Conservation (phyloP, 2,888 invertebrate genomes). For the Dyspetes luteomarginatus region DNA sequence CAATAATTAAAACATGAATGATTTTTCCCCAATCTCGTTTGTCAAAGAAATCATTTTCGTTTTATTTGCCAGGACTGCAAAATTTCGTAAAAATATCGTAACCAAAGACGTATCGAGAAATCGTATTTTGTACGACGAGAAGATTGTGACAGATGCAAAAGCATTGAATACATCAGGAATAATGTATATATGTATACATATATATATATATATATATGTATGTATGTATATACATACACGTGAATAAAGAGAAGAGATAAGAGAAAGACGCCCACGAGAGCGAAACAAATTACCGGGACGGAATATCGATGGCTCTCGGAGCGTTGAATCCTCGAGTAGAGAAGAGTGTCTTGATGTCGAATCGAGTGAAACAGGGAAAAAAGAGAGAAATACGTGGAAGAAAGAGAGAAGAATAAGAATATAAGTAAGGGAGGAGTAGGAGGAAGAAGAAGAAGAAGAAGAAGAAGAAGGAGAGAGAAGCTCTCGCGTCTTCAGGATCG, state of each 20-base stretch:
- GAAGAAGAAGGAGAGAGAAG: constrained; percentile 5
- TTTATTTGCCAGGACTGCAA: too few relatives aligned
- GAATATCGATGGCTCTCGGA: constrained; percentile 60
- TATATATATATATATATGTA: too few relatives aligned
- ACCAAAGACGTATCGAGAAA: too few relatives aligned
- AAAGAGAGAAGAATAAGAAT: constrained; percentile 4
- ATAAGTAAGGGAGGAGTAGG: constrained; percentile 18
- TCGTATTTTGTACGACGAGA: background rate
- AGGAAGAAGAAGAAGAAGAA: background rate
- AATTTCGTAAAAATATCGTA: too few relatives aligned
- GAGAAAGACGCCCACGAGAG: constrained; percentile 37
- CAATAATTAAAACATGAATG: too few relatives aligned
- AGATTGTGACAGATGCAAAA: background rate
- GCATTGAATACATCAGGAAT: background rate
- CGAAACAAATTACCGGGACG: constrained; percentile 61
- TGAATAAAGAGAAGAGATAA: constrained; percentile 27
- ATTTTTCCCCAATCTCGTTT: too few relatives aligned
- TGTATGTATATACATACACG: too few relatives aligned
- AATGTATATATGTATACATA: background rate
- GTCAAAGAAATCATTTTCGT: too few relatives aligned
- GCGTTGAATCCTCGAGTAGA: constrained; percentile 44
- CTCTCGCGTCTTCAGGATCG: constrained; percentile 61
- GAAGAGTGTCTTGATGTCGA: constrained; percentile 54
- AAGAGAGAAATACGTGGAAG: constrained; percentile 8
- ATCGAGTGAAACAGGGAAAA: constrained; percentile 50